phyloP scores from a whole-genome alignment of 1,140 invertebrate species.

The Geopemphigus sp. region DNA sequence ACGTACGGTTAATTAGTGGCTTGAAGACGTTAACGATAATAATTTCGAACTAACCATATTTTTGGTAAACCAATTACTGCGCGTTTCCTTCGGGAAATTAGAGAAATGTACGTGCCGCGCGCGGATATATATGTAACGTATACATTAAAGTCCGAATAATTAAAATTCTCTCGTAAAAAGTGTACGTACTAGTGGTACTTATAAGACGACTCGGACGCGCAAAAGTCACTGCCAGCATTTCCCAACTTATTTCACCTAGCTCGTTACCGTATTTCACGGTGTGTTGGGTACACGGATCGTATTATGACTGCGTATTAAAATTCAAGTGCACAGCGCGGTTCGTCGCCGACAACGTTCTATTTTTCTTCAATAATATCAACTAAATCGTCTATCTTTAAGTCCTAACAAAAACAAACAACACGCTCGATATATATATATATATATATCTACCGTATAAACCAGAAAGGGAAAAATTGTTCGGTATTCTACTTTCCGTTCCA shows the following conservation, averaged over 20 bases:
- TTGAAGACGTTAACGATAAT: too few species aligned
- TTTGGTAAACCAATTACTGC: not conserved
- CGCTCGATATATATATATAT: too few species aligned
- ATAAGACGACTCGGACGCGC: not conserved
- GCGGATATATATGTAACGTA: too few species aligned
- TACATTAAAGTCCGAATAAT: not conserved
- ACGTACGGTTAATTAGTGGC: too few species aligned
- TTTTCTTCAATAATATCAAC: not conserved
- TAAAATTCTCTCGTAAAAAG: not conserved
- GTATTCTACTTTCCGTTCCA: too few species aligned
- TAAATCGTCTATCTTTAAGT: too few species aligned
- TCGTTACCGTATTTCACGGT: not conserved
- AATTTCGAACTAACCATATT: not conserved
- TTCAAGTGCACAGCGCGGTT: not conserved
- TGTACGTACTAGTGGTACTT: not conserved
- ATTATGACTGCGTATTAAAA: not conserved
- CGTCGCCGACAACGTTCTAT: not conserved
- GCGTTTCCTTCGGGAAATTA: constrained; percentile 4
- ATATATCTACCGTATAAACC: not conserved
- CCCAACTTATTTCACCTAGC: not conserved
- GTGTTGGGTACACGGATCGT: not conserved
- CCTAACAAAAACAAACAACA: too few species aligned
- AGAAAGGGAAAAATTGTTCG: too few species aligned
- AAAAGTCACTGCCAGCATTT: not conserved
- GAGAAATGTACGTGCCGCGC: not conserved